Percentiles rank a stretch among this genome's conserved stretches.
These are phyloP conservation scores for Siniperca chuatsi DNA, from an alignment of 2,113 vertebrate genomes.

Conservation along the genomic window DNA sequence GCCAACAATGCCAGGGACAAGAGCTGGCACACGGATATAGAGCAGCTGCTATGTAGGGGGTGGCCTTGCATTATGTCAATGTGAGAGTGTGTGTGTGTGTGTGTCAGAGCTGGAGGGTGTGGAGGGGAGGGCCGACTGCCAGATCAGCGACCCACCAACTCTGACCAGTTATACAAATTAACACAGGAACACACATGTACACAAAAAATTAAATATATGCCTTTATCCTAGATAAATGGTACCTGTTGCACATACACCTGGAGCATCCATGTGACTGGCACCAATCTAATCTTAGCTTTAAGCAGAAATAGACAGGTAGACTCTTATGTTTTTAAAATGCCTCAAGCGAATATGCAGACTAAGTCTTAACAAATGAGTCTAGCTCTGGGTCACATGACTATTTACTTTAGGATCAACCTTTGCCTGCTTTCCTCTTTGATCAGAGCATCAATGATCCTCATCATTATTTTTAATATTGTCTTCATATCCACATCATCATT, in stretches of 20 bases:
- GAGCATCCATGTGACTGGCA: conserved; percentile 23
- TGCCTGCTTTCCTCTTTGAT: conserved; percentile 53
- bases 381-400: conserved; percentile 28
- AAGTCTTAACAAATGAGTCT: conserved; percentile 46
- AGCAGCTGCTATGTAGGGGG: conserved; percentile 13
- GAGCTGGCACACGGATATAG: conserved; percentile 5
- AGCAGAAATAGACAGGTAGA: conserved; percentile 25
- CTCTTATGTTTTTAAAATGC: conserved; percentile 7
- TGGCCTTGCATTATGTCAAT: neutral
- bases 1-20: conserved; percentile 49
- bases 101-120: conserved; percentile 4
- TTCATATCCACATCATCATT: conserved; percentile 37
- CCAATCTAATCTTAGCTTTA: conserved; percentile 49
- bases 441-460: conserved; percentile 15
- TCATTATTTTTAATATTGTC: conserved; percentile 50
- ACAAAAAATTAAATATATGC: conserved; percentile 5
- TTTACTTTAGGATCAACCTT: conserved; percentile 50
- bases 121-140: neutral
- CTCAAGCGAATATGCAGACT: conserved; percentile 14
- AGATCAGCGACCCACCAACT: conserved; percentile 22
- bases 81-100: neutral
- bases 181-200: conserved; percentile 6
- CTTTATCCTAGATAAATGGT: neutral
- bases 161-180: conserved; percentile 8
- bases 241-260: conserved; percentile 32